phyloP scores from a whole-genome alignment of 1,140 invertebrate genomes.

The Zaprionus ornatus region DNA sequence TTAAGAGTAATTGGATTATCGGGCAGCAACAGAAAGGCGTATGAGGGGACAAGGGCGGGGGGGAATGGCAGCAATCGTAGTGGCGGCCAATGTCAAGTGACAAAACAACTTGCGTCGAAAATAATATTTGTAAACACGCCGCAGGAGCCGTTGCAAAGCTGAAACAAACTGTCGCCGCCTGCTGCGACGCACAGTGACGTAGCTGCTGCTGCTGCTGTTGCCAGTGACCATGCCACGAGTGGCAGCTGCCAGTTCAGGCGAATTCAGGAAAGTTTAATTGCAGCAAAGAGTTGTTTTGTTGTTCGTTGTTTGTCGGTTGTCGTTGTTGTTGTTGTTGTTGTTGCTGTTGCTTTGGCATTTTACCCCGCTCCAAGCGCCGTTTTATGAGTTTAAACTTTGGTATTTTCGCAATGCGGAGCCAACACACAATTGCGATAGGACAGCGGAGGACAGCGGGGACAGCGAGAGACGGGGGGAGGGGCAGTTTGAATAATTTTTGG shows the following conservation, averaged over 20 bases:
- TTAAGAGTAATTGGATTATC: constrained; percentile 3
- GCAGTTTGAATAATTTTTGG: constrained; percentile 25
- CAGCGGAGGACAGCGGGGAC: constrained; percentile 5
- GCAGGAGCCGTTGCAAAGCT: constrained; percentile 32
- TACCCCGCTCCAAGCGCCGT: constrained; percentile 20
- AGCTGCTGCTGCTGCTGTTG: background rate
- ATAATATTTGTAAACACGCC: constrained; percentile 67
- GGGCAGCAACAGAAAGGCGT: background rate
- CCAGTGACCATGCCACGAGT: constrained; percentile 1
- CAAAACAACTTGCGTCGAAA: constrained; percentile 30
- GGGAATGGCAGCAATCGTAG: background rate
- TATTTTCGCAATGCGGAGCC: constrained; percentile 57
- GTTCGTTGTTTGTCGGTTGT: background rate
- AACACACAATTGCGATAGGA: constrained; percentile 16
- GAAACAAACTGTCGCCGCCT: constrained; percentile 17
- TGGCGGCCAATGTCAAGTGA: constrained; percentile 18
- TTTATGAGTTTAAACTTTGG: constrained; percentile 74
- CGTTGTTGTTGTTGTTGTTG: constrained; percentile 2
- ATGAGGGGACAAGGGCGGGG: background rate
- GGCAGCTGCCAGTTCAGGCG: constrained; percentile 4
- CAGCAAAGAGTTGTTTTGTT: constrained; percentile 11
- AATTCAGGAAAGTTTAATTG: constrained; percentile 27
- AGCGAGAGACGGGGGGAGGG: background rate
- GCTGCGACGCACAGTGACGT: background rate
- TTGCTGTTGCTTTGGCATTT: constrained; percentile 3